Conservation (phyloP, 2,113 vertebrate species). For the Megalops atlanticus region DNA sequence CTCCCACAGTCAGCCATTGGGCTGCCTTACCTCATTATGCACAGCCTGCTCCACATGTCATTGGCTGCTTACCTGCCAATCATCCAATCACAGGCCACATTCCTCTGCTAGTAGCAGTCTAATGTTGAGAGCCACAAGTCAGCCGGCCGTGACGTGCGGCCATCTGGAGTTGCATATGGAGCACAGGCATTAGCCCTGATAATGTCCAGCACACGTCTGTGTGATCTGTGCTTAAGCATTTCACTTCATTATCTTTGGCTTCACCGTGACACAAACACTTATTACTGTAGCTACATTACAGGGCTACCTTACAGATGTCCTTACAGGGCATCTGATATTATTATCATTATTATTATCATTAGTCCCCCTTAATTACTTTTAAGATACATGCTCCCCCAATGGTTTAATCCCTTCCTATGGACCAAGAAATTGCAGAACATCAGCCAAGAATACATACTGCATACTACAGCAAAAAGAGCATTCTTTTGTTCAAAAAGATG, state of each 20-base stretch:
- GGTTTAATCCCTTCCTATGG: too few species aligned
- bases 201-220: background rate
- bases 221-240: background rate
- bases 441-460: background rate
- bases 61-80: constrained; percentile 24
- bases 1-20: background rate
- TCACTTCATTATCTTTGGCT: background rate
- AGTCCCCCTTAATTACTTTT: too few species aligned
- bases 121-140: constrained; percentile 16
- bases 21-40: constrained; percentile 4
- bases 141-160: constrained; percentile 36
- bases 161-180: constrained; percentile 50
- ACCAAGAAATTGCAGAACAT: background rate
- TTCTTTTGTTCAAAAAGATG: background rate
- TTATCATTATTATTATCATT: too few species aligned
- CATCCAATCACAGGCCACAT: constrained; percentile 33
- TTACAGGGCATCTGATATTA: too few species aligned
- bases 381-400: too few species aligned
- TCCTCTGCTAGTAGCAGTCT: constrained; percentile 14
- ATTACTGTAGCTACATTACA: background rate
- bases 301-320: too few species aligned
- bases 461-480: background rate
- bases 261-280: background rate
- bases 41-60: constrained; percentile 7
- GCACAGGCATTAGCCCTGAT: background rate